Base-by-base conservation (phyloP, 2,797 vertebrate genomes). In the Cephalopachus bancanus region DNA sequence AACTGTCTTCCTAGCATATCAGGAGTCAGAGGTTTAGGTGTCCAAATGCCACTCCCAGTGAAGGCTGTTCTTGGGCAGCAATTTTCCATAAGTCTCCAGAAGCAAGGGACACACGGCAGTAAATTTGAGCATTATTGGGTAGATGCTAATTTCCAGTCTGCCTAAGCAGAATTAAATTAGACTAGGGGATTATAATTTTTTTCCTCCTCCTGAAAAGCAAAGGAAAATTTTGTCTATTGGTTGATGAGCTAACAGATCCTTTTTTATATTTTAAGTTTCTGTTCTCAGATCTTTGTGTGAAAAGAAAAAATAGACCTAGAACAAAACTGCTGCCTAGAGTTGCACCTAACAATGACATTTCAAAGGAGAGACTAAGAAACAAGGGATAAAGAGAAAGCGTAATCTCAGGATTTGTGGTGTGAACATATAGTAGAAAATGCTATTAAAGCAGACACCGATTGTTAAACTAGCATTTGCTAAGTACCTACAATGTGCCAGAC, bases 241-340 rank as follows among this genome's bases (percentile, higher is more conserved):
- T 10, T 84, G 74, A 74, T n/a, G 55, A 81, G 14, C 33, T 30
- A 74, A 37, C 5, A 55, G 14, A 83, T 64, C 17, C 24, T 76
- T 95, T 24, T 20, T 7, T 26, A 44, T 24, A 83, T 72, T 78
- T 88, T 74, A 78, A 55, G 62, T 74, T 64, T 72, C 65, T 6
- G 53, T 71, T 79, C 10, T 79, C 10, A 55, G 49, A 80, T 59
- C 53, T 80, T 90, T 51, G 15, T 60, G 11, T 62, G 85, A 93
- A 94, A 20, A 97, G 85, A 57, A n/a, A 76, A 49, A 85, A 55
- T 7, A 30, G 51, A 72, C 49, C 30, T 30, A 72, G 51, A 89
- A 65, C 59, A 11, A 55, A 64, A 26, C 37, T 51, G 7, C 53
- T 16, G 8, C 65, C 30, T 15, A 1, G 10, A 22, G 22, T 62